A percentile compares a stretch with the other conserved stretches of the same genome.
phyloP scores from a whole-genome alignment of 2,797 vertebrate species.

The Thamnophis elegans region DNA sequence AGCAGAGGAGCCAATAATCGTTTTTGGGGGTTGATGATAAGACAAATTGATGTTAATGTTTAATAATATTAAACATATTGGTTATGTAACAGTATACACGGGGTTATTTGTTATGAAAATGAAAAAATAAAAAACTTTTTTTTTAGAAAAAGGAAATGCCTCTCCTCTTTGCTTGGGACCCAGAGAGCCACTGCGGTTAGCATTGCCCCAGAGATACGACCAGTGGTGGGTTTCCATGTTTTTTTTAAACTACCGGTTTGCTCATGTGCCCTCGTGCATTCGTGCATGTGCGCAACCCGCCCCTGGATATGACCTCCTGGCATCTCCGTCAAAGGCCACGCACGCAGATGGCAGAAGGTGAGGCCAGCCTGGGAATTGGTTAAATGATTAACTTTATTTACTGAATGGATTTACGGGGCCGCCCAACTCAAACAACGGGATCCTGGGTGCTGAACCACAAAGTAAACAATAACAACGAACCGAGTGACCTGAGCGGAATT shows the following conservation, averaged over 20 bases:
- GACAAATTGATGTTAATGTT: too few species aligned
- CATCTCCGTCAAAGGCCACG: neutral
- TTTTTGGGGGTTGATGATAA: too few species aligned
- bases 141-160: too few species aligned
- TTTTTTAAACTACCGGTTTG: too few species aligned
- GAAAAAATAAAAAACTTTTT: too few species aligned
- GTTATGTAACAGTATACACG: too few species aligned
- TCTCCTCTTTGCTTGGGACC: neutral
- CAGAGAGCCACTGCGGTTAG: neutral
- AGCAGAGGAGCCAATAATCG: too few species aligned
- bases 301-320: neutral
- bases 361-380: neutral
- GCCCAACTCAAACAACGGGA: neutral
- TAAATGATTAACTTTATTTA: neutral
- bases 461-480: neutral
- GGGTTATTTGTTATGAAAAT: too few species aligned
- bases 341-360: neutral
- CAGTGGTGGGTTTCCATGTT: too few species aligned
- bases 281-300: too few species aligned
- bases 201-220: neutral
- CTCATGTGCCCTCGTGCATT: too few species aligned
- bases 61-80: too few species aligned
- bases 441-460: neutral
- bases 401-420: neutral
- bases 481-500: neutral